A percentile compares a stretch with the other conserved stretches of the same genome.
Conservation (phyloP, 2,113 vertebrate species). For the Parus major region DNA sequence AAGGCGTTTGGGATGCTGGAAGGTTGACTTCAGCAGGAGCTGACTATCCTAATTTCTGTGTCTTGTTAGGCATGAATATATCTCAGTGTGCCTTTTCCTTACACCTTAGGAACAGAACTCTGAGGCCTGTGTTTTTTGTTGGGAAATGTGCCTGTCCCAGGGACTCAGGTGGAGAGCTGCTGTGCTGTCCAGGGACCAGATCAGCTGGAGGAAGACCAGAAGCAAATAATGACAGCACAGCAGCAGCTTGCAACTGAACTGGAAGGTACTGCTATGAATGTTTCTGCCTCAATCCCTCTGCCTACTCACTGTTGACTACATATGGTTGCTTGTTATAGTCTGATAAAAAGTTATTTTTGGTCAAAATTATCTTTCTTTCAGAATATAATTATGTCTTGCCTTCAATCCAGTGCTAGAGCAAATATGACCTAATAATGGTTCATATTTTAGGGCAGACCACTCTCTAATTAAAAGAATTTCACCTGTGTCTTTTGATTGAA, state of each 20-base stretch:
- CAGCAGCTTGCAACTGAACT: not conserved
- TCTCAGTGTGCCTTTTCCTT: not conserved
- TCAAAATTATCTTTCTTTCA: not conserved
- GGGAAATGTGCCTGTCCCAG: not conserved
- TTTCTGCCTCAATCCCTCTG: not conserved
- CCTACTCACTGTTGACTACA: not conserved
- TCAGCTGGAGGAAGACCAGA: not conserved
- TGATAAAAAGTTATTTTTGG: not conserved
- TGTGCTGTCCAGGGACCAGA: rapidly evolving
- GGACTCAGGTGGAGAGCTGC: not conserved
- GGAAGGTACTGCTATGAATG: not conserved
- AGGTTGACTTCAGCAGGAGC: not conserved
- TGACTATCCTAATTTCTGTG: not conserved
- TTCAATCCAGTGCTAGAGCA: not conserved
- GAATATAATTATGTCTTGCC: not conserved
- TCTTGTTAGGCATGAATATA: not conserved
- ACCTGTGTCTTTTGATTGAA: not conserved
- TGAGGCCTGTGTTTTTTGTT: not conserved
- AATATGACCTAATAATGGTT: not conserved
- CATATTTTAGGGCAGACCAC: not conserved
- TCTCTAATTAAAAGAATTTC: not conserved
- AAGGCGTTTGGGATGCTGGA: not conserved
- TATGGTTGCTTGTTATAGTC: not conserved
- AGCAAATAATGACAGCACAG: not conserved
- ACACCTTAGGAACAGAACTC: not conserved